Evolutionary conservation across 2,888 invertebrate species (phyloP).

Genomic region (Pardosa pseudoannulata): DNA sequence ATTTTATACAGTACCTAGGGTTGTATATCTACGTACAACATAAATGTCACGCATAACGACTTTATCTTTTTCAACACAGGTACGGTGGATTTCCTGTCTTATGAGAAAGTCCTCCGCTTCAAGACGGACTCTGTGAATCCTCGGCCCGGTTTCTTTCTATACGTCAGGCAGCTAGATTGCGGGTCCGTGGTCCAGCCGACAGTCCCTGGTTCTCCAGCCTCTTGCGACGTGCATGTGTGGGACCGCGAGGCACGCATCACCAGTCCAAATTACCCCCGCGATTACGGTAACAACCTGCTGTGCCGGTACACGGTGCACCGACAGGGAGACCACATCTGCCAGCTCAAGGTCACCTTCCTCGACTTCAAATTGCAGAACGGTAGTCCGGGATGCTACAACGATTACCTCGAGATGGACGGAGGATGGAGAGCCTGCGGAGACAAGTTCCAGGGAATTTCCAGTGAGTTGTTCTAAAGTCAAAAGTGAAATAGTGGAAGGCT

Average conservation of each 20-base stretch:
- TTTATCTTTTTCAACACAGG: conserved; percentile 32
- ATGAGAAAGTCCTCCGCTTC: conserved; percentile 69
- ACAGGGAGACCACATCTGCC: conserved; percentile 70
- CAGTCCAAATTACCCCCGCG: conserved; percentile 74
- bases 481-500: too few relatives aligned
- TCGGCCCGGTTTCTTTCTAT: conserved; percentile 61
- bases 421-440: conserved; percentile 74
- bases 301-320: conserved; percentile 74
- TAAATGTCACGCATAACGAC: too few relatives aligned
- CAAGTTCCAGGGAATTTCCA: conserved; percentile 63
- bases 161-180: conserved; percentile 68
- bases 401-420: conserved; percentile 74
- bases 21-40: too few relatives aligned
- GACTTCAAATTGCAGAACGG: conserved; percentile 74
- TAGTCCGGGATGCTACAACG: conserved; percentile 73
- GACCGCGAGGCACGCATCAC: conserved; percentile 66
- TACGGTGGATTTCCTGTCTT: conserved; percentile 46
- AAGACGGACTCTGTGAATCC: conserved; percentile 64
- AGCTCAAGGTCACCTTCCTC: conserved; percentile 73
- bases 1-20: too few relatives aligned
- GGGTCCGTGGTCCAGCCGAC: conserved; percentile 19
- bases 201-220: conserved; percentile 26
- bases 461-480: too few relatives aligned
- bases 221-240: conserved; percentile 59
- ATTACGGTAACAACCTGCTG: conserved; percentile 72